Evolutionary conservation across 1,140 invertebrate species (phyloP).

Genomic region (Nephila pilipes): DNA sequence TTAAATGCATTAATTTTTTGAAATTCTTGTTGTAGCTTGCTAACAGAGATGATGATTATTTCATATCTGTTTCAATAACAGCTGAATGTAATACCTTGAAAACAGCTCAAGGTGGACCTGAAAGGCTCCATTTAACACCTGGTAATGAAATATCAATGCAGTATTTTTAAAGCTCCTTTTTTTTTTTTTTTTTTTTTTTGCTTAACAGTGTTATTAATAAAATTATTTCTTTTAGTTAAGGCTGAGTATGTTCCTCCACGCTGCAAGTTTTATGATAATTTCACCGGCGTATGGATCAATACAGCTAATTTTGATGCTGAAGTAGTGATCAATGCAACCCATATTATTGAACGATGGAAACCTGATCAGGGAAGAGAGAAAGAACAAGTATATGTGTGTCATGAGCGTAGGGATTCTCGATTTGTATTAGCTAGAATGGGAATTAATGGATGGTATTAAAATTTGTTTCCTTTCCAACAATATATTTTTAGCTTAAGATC

Average conservation of each 20-base stretch:
- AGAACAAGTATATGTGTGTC: slow-evolving; percentile 96
- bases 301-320: slow-evolving; percentile 97
- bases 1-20: too few relatives aligned
- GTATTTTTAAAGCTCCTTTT: neutral
- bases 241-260: slow-evolving; percentile 93
- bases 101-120: slow-evolving; percentile 94
- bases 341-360: slow-evolving; percentile 96
- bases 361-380: slow-evolving; percentile 94
- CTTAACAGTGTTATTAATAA: neutral
- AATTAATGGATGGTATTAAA: slow-evolving; percentile 93
- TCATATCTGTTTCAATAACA: slow-evolving; percentile 93
- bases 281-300: slow-evolving; percentile 97
- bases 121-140: slow-evolving; percentile 92
- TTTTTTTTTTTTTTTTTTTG: too few relatives aligned
- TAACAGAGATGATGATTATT: slow-evolving; percentile 95
- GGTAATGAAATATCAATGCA: slow-evolving; percentile 82
- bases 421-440: slow-evolving; percentile 97
- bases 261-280: slow-evolving; percentile 95
- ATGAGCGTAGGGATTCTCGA: slow-evolving; percentile 89
- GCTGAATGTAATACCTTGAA: slow-evolving; percentile 95
- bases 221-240: slow-evolving; percentile 84
- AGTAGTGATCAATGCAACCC: slow-evolving; percentile 96
- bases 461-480: neutral
- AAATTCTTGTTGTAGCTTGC: slow-evolving; percentile 83
- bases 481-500: neutral